phyloP scores from a whole-genome alignment of 2,888 invertebrate genomes.

The Ophonus ardosiacus region DNA sequence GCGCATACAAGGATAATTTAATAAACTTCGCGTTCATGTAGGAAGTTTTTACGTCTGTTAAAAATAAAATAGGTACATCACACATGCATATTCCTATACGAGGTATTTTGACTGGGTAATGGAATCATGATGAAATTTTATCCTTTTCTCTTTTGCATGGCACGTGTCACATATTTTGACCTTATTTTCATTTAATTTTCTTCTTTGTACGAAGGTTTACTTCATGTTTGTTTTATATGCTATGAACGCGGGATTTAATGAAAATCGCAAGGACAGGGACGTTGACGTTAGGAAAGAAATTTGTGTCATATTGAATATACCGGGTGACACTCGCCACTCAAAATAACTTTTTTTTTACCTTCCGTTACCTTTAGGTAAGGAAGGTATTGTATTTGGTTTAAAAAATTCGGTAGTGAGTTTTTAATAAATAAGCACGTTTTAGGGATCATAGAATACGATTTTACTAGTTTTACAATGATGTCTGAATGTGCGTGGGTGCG shows the following conservation, averaged over 20 bases:
- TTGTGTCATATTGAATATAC: background rate
- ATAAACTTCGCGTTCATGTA: constrained; percentile 6
- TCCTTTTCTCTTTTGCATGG: background rate
- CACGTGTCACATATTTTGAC: background rate
- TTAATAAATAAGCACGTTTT: too few species aligned
- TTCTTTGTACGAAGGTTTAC: background rate
- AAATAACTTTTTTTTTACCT: too few species aligned
- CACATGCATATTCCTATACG: background rate
- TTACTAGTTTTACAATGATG: too few species aligned
- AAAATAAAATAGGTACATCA: constrained; percentile 7
- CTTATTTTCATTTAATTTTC: constrained; percentile 28
- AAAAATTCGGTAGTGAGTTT: too few species aligned
- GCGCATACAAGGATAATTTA: constrained; percentile 7
- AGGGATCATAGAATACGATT: too few species aligned
- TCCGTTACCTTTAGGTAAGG: too few species aligned
- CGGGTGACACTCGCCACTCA: too few species aligned
- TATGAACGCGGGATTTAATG: background rate
- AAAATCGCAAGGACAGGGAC: background rate
- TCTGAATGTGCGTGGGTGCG: too few species aligned
- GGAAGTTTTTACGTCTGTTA: background rate
- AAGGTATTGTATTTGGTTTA: too few species aligned
- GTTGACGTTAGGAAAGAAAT: background rate
- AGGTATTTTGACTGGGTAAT: background rate
- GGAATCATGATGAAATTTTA: constrained; percentile 12
- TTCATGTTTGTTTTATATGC: constrained; percentile 1